Percentiles rank a stretch among this genome's conserved stretches.
Conservation (phyloP, 2,888 invertebrate species). For the Stenichneumon culpator region DNA sequence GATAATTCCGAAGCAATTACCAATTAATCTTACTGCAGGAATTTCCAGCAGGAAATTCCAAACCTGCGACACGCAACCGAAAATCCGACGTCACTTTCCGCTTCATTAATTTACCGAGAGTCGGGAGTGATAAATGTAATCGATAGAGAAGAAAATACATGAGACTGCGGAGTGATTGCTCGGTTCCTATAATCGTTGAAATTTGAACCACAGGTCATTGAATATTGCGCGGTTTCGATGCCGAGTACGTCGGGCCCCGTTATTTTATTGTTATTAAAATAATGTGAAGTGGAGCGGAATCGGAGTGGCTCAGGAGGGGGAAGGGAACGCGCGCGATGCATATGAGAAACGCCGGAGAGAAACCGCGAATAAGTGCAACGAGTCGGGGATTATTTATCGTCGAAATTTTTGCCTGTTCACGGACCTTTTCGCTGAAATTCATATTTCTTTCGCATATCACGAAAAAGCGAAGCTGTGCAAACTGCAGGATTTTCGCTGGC, state of each 20-base stretch:
- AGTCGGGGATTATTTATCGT: slow-evolving; percentile 62
- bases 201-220: slow-evolving; percentile 3
- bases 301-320: neutral
- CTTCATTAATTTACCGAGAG: slow-evolving; percentile 54
- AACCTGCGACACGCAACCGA: neutral
- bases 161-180: slow-evolving; percentile 18
- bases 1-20: neutral
- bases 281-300: slow-evolving; percentile 43
- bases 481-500: slow-evolving; percentile 18
- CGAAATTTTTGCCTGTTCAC: slow-evolving; percentile 54
- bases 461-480: slow-evolving; percentile 33
- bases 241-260: neutral
- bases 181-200: slow-evolving; percentile 32
- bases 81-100: slow-evolving; percentile 6
- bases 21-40: neutral
- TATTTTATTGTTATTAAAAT: slow-evolving; percentile 43
- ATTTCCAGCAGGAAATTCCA: neutral
- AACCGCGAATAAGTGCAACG: slow-evolving; percentile 14
- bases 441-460: slow-evolving; percentile 66
- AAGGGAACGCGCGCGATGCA: slow-evolving; percentile 3
- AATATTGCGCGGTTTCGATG: slow-evolving; percentile 14
- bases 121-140: neutral
- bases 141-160: slow-evolving; percentile 3
- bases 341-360: slow-evolving; percentile 19
- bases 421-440: slow-evolving; percentile 64